phyloP scores from a whole-genome alignment of 2,888 invertebrate species.

The Brachyptera risi region DNA sequence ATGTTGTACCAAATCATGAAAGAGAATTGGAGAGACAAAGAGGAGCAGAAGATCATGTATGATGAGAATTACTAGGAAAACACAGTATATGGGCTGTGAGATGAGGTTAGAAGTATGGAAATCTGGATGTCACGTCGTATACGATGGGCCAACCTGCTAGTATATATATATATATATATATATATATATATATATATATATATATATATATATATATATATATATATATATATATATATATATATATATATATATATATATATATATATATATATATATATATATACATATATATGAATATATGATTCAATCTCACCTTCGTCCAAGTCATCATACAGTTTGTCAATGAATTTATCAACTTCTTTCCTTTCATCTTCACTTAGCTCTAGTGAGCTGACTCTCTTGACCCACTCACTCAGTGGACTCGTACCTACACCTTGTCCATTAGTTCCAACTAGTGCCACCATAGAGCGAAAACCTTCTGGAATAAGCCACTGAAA shows the following conservation, averaged over 20 bases:
- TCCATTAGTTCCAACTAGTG: slow-evolving; percentile 82
- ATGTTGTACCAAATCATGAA: no score
- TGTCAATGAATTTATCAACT: slow-evolving; percentile 73
- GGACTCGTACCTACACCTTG: slow-evolving; percentile 94
- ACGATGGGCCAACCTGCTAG: no score
- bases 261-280: background rate
- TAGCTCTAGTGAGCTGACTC: slow-evolving; percentile 63
- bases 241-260: background rate
- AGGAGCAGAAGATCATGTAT: no score
- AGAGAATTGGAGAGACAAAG: no score
- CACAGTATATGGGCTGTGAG: no score
- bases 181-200: no score
- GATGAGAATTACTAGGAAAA: no score
- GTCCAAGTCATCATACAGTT: slow-evolving; percentile 76
- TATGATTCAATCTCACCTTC: slow-evolving; percentile 60
- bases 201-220: no score
- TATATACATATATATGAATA: background rate
- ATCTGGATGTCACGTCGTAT: no score
- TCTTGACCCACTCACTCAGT: slow-evolving; percentile 80
- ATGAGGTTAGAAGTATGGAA: no score
- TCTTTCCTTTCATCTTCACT: slow-evolving; percentile 61
- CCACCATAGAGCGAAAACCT: slow-evolving; percentile 70
- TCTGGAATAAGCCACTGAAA: slow-evolving; percentile 73
- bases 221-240: background rate
- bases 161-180: no score